Evolutionary conservation across 2,113 vertebrate genomes (phyloP).

Genomic region (Ceuthmochares aereus): DNA sequence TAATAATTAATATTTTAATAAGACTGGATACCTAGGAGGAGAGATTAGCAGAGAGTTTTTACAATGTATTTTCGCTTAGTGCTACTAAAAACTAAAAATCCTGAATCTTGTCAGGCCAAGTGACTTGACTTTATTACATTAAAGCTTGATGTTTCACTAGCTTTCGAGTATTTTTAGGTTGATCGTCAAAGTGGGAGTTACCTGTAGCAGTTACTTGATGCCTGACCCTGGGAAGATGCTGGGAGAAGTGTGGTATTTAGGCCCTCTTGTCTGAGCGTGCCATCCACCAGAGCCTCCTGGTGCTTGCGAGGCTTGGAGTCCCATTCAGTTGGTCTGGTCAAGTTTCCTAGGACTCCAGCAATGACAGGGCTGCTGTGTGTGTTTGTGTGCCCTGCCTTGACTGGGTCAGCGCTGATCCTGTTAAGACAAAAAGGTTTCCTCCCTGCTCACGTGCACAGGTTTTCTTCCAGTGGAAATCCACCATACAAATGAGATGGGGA

Average conservation of each 20-base stretch:
- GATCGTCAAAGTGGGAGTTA: neutral
- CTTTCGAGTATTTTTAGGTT: neutral
- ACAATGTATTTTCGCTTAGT: neutral
- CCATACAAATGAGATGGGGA: neutral
- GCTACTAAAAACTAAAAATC: neutral
- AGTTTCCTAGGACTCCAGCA: neutral
- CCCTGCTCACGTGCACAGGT: accelerated
- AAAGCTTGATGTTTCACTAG: neutral
- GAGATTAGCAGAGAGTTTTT: neutral
- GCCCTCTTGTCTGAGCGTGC: neutral
- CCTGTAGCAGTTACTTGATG: neutral
- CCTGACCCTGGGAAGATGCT: neutral
- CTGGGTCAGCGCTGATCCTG: neutral
- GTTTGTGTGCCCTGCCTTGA: neutral
- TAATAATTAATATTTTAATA: no score
- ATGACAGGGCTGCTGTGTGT: neutral
- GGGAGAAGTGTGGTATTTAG: neutral
- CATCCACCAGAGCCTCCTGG: accelerated
- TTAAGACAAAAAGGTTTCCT: neutral
- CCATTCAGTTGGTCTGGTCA: neutral
- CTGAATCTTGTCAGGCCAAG: neutral
- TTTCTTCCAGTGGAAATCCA: neutral
- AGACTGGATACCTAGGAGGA: neutral
- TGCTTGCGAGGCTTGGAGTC: neutral
- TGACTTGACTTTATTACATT: neutral